Evolutionary conservation across 2,113 vertebrate species (phyloP).

Genomic region (Aviceda subcristata): DNA sequence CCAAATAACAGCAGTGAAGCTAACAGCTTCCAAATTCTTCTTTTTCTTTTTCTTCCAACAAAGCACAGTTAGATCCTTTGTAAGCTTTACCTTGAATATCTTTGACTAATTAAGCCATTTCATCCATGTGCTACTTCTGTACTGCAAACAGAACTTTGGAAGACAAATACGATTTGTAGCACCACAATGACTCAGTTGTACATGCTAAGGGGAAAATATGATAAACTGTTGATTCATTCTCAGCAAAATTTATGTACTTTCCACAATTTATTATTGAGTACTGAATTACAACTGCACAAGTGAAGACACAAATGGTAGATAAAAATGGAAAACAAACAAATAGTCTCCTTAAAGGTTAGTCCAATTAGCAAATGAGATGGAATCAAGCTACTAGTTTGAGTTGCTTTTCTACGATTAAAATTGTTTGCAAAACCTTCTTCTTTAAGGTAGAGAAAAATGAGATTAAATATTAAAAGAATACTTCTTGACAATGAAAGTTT

Average conservation of each 20-base stretch:
- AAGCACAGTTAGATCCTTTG: slow-evolving; percentile 7
- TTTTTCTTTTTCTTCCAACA: slow-evolving; percentile 24
- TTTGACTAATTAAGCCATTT: slow-evolving; percentile 62
- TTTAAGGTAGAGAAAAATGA: not conserved
- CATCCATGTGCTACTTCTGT: slow-evolving; percentile 22
- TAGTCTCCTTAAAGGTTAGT: slow-evolving; percentile 24
- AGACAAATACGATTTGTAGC: slow-evolving; percentile 20
- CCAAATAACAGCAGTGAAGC: not conserved
- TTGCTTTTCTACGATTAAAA: not conserved
- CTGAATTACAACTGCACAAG: not conserved
- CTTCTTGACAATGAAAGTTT: not conserved
- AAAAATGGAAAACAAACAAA: not conserved
- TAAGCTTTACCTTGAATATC: slow-evolving; percentile 43
- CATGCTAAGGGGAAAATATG: not conserved
- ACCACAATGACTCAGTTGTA: not conserved
- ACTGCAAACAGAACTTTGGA: slow-evolving; percentile 46
- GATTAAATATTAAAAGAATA: not conserved
- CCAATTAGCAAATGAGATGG: slow-evolving; percentile 11
- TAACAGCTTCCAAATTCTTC: slow-evolving; percentile 19
- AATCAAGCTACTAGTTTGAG: not conserved
- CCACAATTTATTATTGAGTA: not conserved
- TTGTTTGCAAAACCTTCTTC: not conserved
- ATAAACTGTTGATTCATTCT: slow-evolving; percentile 34
- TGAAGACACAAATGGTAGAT: not conserved
- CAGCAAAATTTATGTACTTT: slow-evolving; percentile 8